Base-by-base conservation (phyloP, 1,140 invertebrate genomes). In the Pseudoatta argentina region DNA sequence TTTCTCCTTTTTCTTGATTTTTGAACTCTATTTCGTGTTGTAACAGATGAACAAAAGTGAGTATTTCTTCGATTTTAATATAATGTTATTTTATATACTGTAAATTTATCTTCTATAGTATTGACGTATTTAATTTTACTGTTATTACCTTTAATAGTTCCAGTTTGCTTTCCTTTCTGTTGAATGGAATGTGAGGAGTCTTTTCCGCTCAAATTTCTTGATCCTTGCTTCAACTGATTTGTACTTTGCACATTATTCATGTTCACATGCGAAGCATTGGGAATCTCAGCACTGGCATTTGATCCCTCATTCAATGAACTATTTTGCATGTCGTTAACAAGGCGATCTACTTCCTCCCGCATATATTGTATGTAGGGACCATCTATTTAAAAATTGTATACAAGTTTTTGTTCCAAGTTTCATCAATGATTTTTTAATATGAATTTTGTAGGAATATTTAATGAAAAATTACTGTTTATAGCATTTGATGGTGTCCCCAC, bases 281-380 rank as follows among this genome's bases (percentile, higher is more conserved):
- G n/a, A 6, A 10, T 30, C 0, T 66, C 44, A 57, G 63, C 61
- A 39, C 27, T 87, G 21, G 1, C 53, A 30, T n/a, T 10, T 24
- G 69, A 48, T 51, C 24, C 30, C 0, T 71, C 87, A 16, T 77
- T 53, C 44, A 90, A 4, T 16, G 57, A 73, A 53, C 86, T 87
- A 57, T 90, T 53, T 30, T 87, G 81, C 48, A 82, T 64, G 10
- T 59, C 73, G 1, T 66, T 69, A 5, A 73, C 57, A 57, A 86
- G 64, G 30, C 66, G 67, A 14, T 51, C 27, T 55, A 86, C 10
- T 24, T 86, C 88, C 6, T 86, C 76, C 8, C 8, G 39, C 39
- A 44, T 44, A 44, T 44, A 39, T 18, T 72, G 75, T 6, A 57
- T 67, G 39, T 30, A 67, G 10, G 88, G 12, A 5, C 30, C 3